Evolutionary conservation across 2,113 vertebrate genomes (phyloP).

Genomic region (Trogon surrucura): DNA sequence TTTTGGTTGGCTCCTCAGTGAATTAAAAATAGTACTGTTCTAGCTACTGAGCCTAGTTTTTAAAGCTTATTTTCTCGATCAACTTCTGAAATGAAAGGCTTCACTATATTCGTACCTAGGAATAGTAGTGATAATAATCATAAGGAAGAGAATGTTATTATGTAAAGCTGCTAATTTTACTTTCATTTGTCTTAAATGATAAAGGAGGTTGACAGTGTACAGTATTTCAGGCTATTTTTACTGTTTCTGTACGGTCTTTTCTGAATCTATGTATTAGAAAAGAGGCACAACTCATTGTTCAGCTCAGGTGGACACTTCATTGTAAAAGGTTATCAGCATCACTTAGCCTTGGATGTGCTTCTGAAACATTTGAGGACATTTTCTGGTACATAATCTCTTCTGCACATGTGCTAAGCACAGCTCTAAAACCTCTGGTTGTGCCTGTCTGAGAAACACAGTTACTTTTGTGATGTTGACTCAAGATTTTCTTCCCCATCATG

Average conservation of each 20-base stretch:
- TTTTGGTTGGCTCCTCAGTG: not conserved
- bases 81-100: not conserved
- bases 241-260: not conserved
- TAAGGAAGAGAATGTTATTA: not conserved
- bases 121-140: not conserved
- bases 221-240: constrained; percentile 1
- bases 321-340: not conserved
- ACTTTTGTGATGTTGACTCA: not conserved
- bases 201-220: not conserved
- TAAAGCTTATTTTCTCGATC: not conserved
- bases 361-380: not conserved
- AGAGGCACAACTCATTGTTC: not conserved
- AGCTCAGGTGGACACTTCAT: not conserved
- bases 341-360: not conserved
- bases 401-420: not conserved
- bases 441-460: not conserved
- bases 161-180: not conserved
- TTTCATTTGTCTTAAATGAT: not conserved
- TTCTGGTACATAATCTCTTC: not conserved
- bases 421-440: not conserved
- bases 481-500: not conserved
- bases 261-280: not conserved
- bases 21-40: not conserved
- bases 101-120: not conserved
- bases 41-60: not conserved